A percentile compares a stretch with the other conserved stretches of the same genome.
Conservation (phyloP, 2,888 invertebrate species). For the Mythimna loreyi region DNA sequence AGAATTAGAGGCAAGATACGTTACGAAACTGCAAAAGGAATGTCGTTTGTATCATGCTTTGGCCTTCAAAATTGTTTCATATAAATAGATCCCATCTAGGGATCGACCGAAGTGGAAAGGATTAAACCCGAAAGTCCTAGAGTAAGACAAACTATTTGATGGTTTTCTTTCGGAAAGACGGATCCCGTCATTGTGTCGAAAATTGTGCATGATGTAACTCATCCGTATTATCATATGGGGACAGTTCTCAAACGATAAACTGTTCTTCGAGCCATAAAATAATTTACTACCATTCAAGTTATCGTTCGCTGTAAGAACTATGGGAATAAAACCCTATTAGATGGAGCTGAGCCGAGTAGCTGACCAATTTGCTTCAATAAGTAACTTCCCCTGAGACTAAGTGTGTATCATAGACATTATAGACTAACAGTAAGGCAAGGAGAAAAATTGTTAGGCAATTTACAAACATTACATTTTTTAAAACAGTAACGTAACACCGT, state of each 20-base stretch:
- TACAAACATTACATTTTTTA: background rate
- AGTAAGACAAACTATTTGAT: too few relatives aligned
- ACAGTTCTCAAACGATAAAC: background rate
- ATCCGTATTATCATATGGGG: background rate
- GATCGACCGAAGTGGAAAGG: too few relatives aligned
- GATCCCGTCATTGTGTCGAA: too few relatives aligned
- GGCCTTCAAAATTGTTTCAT: background rate
- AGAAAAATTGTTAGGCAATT: background rate
- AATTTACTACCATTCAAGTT: background rate
- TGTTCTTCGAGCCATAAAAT: constrained; percentile 13
- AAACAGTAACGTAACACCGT: too few relatives aligned
- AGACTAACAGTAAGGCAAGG: background rate
- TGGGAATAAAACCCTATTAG: constrained; percentile 16
- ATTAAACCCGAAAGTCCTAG: too few relatives aligned
- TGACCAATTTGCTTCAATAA: constrained; percentile 32
- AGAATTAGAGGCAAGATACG: background rate
- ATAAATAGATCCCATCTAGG: background rate
- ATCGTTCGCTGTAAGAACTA: background rate
- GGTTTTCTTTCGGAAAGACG: too few relatives aligned
- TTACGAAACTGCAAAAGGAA: background rate
- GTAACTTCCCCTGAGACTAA: constrained; percentile 18
- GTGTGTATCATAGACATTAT: background rate
- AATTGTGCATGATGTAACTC: too few relatives aligned
- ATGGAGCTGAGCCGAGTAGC: constrained; percentile 10
- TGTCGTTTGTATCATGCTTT: background rate